A percentile compares a stretch with the other conserved stretches of the same genome.
phyloP scores from a whole-genome alignment of 2,797 vertebrate genomes.

The Artibeus jamaicensis region DNA sequence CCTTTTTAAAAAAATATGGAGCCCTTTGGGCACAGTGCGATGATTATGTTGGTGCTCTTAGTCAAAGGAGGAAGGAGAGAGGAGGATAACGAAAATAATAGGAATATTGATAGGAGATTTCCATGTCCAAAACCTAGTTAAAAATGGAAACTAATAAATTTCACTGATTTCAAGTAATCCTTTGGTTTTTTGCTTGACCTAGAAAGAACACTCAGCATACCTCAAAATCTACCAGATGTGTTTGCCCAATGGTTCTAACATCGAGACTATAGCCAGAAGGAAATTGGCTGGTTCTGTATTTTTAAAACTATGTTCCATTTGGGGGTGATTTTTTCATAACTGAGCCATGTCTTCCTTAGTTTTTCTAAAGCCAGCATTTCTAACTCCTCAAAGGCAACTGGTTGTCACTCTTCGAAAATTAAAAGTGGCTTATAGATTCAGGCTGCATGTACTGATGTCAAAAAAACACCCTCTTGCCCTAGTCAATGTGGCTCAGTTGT shows the following conservation, averaged over 20 bases:
- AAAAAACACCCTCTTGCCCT: too few species aligned
- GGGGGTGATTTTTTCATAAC: not conserved
- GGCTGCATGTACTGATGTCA: not conserved
- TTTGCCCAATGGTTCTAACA: not conserved
- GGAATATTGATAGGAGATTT: not conserved
- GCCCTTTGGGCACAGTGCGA: rapidly evolving
- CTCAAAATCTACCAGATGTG: not conserved
- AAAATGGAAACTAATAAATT: not conserved
- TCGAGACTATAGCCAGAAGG: not conserved
- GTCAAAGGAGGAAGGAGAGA: not conserved
- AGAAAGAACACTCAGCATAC: not conserved
- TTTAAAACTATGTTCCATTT: not conserved
- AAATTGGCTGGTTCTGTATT: not conserved
- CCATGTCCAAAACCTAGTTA: not conserved
- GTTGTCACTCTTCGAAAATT: not conserved
- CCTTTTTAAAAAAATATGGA: not conserved
- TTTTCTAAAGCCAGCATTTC: not conserved
- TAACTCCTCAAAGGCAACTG: not conserved
- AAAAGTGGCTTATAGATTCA: not conserved
- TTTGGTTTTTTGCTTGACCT: not conserved
- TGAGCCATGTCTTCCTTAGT: not conserved
- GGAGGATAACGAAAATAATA: not conserved
- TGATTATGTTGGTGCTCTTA: not conserved
- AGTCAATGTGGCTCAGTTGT: too few species aligned
- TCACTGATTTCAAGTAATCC: not conserved